Conservation (phyloP, 2,113 vertebrate species). For the Heliornis fulica region DNA sequence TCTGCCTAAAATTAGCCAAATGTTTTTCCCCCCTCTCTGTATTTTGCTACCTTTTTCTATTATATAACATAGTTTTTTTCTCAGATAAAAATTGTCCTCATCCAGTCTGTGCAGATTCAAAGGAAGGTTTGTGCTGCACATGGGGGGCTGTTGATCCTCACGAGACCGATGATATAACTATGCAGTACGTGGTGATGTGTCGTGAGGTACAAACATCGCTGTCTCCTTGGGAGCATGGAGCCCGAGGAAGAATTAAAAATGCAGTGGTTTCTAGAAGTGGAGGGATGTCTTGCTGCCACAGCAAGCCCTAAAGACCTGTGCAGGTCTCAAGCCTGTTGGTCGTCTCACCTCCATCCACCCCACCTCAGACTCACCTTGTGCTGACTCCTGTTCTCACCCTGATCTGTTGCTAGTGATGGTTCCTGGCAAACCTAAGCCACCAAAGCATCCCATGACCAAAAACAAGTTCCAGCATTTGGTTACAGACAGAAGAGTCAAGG, state of each 20-base stretch:
- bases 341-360: not conserved
- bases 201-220: fast-evolving
- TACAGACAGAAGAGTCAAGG: not conserved
- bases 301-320: fast-evolving
- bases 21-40: not conserved
- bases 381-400: not conserved
- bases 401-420: fast-evolving
- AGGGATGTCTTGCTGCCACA: not conserved
- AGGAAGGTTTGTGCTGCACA: not conserved
- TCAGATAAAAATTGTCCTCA: not conserved
- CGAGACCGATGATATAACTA: fast-evolving
- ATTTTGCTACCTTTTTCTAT: not conserved
- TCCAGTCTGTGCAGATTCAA: not conserved
- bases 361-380: not conserved
- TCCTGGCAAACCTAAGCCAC: not conserved
- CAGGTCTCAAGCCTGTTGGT: fast-evolving
- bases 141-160: not conserved
- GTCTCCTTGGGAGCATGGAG: not conserved
- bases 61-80: not conserved
- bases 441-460: fast-evolving
- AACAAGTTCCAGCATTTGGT: fast-evolving
- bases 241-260: not conserved
- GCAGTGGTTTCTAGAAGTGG: not conserved
- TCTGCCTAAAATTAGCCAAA: not conserved
- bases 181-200: fast-evolving